A percentile compares a stretch with the other conserved stretches of the same genome.
Conservation (phyloP, 1,140 invertebrate species). For the Heliconius eleuchia region DNA sequence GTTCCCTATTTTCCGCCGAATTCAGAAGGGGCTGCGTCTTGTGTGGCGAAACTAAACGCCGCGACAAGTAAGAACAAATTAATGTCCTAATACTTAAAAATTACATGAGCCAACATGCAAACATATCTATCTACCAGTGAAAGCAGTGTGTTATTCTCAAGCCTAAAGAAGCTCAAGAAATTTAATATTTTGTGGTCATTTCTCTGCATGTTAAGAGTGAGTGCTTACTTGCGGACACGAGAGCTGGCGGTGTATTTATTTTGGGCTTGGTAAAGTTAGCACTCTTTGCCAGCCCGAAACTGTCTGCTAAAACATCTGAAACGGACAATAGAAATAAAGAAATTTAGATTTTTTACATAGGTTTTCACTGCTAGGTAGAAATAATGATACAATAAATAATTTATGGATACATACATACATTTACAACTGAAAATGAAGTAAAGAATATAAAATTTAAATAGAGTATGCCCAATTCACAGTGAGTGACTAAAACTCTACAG, state of each 20-base stretch:
- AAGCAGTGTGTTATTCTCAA: slow-evolving; percentile 30
- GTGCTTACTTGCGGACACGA: slow-evolving; percentile 58
- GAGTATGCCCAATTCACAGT: too few relatives aligned
- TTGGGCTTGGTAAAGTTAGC: slow-evolving; percentile 57
- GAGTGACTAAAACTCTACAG: too few relatives aligned
- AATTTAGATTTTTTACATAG: background rate
- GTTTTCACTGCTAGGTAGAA: slow-evolving; percentile 45
- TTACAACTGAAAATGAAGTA: too few relatives aligned
- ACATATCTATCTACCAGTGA: slow-evolving; percentile 42
- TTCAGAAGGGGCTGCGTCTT: too few relatives aligned
- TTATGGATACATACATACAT: too few relatives aligned
- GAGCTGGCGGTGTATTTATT: slow-evolving; percentile 46
- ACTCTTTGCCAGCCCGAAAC: slow-evolving; percentile 65
- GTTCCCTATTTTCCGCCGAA: too few relatives aligned
- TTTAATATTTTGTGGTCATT: background rate
- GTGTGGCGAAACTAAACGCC: too few relatives aligned
- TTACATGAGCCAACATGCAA: background rate
- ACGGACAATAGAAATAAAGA: slow-evolving; percentile 42
- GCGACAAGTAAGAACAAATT: too few relatives aligned
- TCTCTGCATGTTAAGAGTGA: background rate
- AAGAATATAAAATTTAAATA: too few relatives aligned
- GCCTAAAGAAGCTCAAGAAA: background rate
- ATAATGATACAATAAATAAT: background rate
- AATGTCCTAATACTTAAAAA: background rate
- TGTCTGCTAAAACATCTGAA: slow-evolving; percentile 71